Evolutionary conservation across 2,888 invertebrate genomes (phyloP).

Genomic region (Lithosia quadra): DNA sequence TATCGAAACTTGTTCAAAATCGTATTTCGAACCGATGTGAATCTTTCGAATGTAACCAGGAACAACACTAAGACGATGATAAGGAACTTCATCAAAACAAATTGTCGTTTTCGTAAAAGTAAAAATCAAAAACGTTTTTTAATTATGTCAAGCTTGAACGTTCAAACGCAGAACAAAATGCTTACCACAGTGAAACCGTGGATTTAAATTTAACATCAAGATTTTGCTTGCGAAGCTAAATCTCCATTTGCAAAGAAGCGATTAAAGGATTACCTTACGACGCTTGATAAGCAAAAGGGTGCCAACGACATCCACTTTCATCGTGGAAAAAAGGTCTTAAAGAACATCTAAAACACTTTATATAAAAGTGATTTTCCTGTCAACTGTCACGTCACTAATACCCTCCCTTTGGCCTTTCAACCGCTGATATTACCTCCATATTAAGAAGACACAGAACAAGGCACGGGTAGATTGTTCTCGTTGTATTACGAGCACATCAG

Average conservation of each 20-base stretch:
- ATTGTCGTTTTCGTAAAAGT: not conserved
- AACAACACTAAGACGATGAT: too few species aligned
- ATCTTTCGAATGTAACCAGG: too few species aligned
- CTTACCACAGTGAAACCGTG: not conserved
- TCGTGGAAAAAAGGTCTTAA: too few species aligned
- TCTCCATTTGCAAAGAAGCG: not conserved
- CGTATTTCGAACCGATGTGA: too few species aligned
- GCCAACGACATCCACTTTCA: too few species aligned
- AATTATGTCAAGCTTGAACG: too few species aligned
- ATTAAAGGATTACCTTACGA: conserved; percentile 6
- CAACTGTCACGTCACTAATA: too few species aligned
- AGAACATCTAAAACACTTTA: too few species aligned
- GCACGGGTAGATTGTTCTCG: not conserved
- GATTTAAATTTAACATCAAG: not conserved
- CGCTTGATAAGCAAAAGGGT: too few species aligned
- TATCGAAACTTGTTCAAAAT: too few species aligned
- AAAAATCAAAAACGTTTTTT: not conserved
- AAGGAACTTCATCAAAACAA: not conserved
- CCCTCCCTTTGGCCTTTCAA: too few species aligned
- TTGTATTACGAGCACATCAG: not conserved
- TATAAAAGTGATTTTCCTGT: too few species aligned
- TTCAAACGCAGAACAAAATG: not conserved
- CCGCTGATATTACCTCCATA: not conserved
- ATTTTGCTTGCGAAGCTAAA: not conserved
- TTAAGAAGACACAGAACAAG: not conserved